These are phyloP conservation scores for Gambelia wislizenii DNA, from an alignment of 2,797 vertebrate species.

Conservation along the genomic window DNA sequence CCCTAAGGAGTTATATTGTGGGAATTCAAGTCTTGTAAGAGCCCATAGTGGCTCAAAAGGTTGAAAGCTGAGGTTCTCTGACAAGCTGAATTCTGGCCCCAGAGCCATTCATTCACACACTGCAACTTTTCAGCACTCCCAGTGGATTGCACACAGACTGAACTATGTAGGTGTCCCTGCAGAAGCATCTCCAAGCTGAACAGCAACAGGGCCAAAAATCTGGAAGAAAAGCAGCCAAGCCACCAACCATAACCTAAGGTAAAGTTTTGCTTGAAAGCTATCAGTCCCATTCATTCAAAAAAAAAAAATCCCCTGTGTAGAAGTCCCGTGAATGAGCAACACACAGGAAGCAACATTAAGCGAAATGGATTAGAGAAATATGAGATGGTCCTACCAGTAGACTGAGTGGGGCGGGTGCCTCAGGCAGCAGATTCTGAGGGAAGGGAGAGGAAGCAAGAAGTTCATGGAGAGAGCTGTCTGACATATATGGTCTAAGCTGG, in stretches of 20 bases:
- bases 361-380: background rate
- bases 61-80: background rate
- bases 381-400: background rate
- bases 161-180: background rate
- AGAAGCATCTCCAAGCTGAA: slow-evolving; percentile 3
- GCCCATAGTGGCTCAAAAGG: background rate
- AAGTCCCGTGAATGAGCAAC: accelerated
- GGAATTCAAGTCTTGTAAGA: too few relatives aligned
- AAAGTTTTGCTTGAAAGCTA: background rate
- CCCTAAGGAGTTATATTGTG: too few relatives aligned
- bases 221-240: background rate
- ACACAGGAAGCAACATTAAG: background rate
- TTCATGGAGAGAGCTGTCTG: background rate
- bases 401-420: background rate
- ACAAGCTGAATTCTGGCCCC: background rate
- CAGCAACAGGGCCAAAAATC: slow-evolving; percentile 9
- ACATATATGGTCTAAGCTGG: background rate
- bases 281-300: accelerated
- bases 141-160: too few relatives aligned
- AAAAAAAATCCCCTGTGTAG: background rate
- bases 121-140: background rate
- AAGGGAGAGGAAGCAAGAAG: background rate
- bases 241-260: background rate
- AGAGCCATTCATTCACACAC: background rate
- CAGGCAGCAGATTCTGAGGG: background rate